phyloP scores from a whole-genome alignment of 2,797 vertebrate species.

The Buceros bicornis region DNA sequence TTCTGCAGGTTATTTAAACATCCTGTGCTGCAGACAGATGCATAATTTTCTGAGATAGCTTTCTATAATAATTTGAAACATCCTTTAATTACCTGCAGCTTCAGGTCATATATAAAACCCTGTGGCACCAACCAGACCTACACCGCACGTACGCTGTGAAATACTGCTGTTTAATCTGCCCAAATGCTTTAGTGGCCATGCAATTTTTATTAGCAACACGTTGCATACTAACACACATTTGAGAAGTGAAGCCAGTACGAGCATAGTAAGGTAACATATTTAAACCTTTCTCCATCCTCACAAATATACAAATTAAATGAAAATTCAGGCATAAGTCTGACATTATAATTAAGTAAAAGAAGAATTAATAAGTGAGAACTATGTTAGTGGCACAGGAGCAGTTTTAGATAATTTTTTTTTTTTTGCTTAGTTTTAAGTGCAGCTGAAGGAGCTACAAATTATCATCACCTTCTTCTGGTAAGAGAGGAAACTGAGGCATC shows the following conservation, averaged over 20 bases:
- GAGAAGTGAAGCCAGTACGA: neutral
- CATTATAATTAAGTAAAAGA: neutral
- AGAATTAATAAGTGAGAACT: neutral
- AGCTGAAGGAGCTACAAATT: neutral
- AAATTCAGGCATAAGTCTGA: neutral
- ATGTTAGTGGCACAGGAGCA: neutral
- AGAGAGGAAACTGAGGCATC: conserved; percentile 83
- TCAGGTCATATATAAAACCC: neutral
- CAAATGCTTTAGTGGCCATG: neutral
- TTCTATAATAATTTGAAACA: neutral
- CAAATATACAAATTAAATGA: neutral
- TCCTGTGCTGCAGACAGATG: neutral
- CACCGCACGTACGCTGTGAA: neutral
- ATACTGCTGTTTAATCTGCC: neutral
- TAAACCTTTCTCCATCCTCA: neutral
- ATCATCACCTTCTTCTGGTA: conserved; percentile 89
- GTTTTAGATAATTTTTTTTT: neutral
- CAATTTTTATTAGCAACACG: neutral
- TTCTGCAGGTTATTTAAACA: neutral
- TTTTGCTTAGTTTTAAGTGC: neutral
- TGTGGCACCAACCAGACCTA: neutral
- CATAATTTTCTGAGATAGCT: neutral
- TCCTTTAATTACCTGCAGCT: neutral
- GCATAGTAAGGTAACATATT: neutral
- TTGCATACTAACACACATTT: neutral